Percentiles rank a stretch among this genome's conserved stretches.
Evolutionary conservation across 2,113 vertebrate genomes (phyloP).

Genomic region (Mandrillus leucophaeus): DNA sequence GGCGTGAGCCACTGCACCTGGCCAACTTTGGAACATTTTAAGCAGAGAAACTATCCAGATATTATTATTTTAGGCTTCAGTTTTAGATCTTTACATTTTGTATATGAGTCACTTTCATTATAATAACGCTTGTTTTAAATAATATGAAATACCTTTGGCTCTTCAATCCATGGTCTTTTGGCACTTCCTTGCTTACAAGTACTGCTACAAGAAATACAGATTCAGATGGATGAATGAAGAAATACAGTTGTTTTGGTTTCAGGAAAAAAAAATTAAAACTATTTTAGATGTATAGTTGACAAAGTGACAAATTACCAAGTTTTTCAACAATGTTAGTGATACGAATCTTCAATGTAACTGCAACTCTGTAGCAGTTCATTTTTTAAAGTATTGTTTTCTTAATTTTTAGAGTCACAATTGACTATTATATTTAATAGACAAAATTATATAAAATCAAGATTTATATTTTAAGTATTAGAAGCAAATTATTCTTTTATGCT

Average conservation of each 20-base stretch:
- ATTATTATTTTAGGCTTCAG: background rate
- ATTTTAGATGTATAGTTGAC: background rate
- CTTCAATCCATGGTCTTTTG: background rate
- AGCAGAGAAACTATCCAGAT: background rate
- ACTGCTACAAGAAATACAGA: background rate
- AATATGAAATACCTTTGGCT: background rate
- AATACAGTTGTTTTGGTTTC: background rate
- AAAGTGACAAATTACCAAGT: background rate
- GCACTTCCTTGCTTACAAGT: background rate
- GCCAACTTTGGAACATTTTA: background rate
- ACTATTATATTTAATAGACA: background rate
- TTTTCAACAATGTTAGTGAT: constrained; percentile 15
- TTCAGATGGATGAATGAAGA: constrained; percentile 26
- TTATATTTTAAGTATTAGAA: background rate
- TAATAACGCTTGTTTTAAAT: background rate
- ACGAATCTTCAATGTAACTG: background rate
- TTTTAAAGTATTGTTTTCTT: background rate
- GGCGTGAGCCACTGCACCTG: too few species aligned
- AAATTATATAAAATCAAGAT: background rate
- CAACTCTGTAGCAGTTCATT: background rate
- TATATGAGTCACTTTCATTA: background rate
- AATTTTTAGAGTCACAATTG: background rate
- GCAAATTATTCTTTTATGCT: background rate
- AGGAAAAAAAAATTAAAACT: constrained; percentile 20
- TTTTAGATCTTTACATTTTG: background rate